Percentiles rank a stretch among this genome's conserved stretches.
These are phyloP conservation scores for Cebidichthys violaceus DNA, from an alignment of 2,113 vertebrate genomes.

Conservation along the genomic window DNA sequence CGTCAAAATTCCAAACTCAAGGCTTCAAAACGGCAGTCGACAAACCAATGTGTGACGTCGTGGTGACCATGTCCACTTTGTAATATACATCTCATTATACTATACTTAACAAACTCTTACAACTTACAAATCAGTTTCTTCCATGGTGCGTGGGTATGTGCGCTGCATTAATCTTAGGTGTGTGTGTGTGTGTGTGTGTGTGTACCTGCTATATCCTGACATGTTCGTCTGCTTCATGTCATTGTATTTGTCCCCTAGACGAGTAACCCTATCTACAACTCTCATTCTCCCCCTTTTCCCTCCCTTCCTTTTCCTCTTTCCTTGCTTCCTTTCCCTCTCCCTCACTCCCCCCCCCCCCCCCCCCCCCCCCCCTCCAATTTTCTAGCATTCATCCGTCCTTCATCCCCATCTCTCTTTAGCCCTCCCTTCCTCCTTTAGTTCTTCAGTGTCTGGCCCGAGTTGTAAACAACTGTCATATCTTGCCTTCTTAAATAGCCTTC, in stretches of 20 bases:
- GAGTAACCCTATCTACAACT: slow-evolving; percentile 52
- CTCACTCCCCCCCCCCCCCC: background rate
- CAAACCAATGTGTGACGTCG: background rate
- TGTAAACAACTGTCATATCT: slow-evolving; percentile 82
- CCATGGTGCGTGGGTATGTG: background rate
- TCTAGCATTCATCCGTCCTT: slow-evolving; percentile 22
- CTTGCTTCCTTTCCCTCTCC: background rate
- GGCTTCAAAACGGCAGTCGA: background rate
- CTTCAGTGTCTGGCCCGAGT: slow-evolving; percentile 65
- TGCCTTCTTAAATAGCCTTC: slow-evolving; percentile 78
- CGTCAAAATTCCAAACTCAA: background rate
- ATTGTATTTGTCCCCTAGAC: slow-evolving; percentile 44
- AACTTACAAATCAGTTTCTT: background rate
- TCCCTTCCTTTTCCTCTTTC: background rate
- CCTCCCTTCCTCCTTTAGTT: slow-evolving; percentile 29
- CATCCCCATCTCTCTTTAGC: slow-evolving; percentile 13
- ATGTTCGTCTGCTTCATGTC: slow-evolving; percentile 46
- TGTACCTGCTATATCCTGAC: slow-evolving; percentile 28
- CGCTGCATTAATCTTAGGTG: background rate
- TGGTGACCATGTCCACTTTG: background rate
- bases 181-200: background rate
- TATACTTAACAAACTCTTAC: background rate
- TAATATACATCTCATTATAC: background rate
- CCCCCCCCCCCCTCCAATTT: background rate
- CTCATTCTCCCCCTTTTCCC: background rate